These are phyloP conservation scores for Matsumyia berberina DNA, from an alignment of 2,888 invertebrate species.

Conservation along the genomic window DNA sequence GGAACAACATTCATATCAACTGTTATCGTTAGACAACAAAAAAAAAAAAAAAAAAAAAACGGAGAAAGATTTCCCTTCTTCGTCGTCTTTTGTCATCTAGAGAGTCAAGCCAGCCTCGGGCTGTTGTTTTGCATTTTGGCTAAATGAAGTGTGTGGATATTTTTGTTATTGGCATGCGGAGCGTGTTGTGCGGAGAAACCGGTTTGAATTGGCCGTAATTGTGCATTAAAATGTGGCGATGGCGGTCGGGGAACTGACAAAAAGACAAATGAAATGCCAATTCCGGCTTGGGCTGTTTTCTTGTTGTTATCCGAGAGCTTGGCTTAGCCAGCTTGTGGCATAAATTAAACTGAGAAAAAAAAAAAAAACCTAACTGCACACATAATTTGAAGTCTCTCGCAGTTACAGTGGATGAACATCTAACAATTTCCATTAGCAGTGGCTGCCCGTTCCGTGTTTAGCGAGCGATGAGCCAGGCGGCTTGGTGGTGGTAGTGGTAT, in stretches of 20 bases:
- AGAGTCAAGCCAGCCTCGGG: background rate
- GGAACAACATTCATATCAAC: slow-evolving; percentile 16
- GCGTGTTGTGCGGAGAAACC: slow-evolving; percentile 58
- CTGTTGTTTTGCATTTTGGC: slow-evolving; percentile 68
- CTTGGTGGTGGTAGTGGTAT: slow-evolving; percentile 30
- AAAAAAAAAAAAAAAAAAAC: slow-evolving; percentile 3
- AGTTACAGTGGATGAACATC: slow-evolving; percentile 59
- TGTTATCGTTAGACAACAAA: slow-evolving; percentile 53
- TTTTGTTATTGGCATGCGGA: slow-evolving; percentile 59
- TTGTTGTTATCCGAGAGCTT: slow-evolving; percentile 18
- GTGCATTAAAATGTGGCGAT: slow-evolving; percentile 48
- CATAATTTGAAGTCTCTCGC: slow-evolving; percentile 37
- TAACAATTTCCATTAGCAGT: slow-evolving; percentile 46
- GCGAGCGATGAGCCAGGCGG: slow-evolving; percentile 28
- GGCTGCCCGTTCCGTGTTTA: slow-evolving; percentile 11
- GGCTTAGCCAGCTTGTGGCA: slow-evolving; percentile 39
- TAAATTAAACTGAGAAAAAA: slow-evolving; percentile 54
- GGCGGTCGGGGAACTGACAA: background rate
- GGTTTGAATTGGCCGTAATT: slow-evolving; percentile 63
- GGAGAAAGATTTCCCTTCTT: slow-evolving; percentile 22
- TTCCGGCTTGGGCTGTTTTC: slow-evolving; percentile 64
- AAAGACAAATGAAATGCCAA: slow-evolving; percentile 47
- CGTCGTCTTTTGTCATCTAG: slow-evolving; percentile 2
- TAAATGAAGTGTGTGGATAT: slow-evolving; percentile 58
- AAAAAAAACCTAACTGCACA: slow-evolving; percentile 57